These are phyloP conservation scores for Spheniscus humboldti DNA, from an alignment of 2,797 vertebrate species.

Conservation along the genomic window DNA sequence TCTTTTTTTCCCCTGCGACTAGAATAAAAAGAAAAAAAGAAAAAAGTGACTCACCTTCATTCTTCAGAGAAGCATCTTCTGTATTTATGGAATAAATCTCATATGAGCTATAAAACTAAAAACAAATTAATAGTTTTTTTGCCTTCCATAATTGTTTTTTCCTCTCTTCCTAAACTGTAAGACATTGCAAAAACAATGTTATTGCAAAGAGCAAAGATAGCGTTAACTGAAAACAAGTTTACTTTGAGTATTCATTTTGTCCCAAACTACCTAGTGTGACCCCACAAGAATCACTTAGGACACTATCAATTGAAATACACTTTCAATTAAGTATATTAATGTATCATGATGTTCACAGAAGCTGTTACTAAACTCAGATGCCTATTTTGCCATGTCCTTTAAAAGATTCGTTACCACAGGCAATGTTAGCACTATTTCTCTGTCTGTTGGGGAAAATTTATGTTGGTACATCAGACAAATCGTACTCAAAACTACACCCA, in stretches of 20 bases:
- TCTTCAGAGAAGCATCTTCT: background rate
- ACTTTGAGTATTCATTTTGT: background rate
- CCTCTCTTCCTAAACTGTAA: background rate
- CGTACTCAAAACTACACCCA: background rate
- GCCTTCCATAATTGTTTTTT: background rate
- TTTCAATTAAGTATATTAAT: background rate
- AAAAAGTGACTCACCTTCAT: background rate
- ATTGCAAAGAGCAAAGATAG: background rate
- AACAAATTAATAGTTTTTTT: background rate
- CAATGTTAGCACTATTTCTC: background rate
- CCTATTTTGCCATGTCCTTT: background rate
- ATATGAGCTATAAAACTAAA: background rate
- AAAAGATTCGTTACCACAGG: background rate
- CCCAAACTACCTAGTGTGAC: background rate
- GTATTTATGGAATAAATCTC: background rate
- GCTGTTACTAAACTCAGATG: background rate
- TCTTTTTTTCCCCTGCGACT: accelerated
- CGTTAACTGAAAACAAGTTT: background rate
- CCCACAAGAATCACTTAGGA: background rate
- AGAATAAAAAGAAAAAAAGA: background rate
- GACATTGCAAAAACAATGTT: background rate
- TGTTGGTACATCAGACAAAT: background rate
- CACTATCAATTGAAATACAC: background rate
- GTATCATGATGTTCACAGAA: background rate
- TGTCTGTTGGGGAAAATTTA: background rate